Evolutionary conservation across 2,888 invertebrate genomes (phyloP), one percentile per base, ranked within the genome.

Genomic region (Podabrus alpinus): DNA sequence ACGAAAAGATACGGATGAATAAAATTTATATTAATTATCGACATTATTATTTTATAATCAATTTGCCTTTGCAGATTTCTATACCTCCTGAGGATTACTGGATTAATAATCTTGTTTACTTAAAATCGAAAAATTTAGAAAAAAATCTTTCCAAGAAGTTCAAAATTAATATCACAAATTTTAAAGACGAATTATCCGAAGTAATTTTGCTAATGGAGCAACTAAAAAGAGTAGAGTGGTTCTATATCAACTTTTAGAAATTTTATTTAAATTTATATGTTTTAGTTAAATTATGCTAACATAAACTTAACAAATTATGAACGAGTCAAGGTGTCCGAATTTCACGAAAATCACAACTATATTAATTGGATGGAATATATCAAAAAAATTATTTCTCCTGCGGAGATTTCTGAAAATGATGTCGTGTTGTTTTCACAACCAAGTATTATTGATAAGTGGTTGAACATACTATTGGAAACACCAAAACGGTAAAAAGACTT

Each of bases 341-440:
- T 83, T 7, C 77, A 80, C 17, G 74, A 80, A 29, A 76, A 73
- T 29, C 79, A 76, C 4, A 73, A 80, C 5, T 76, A 78, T 62
- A 76, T 83, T 9, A 74, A 81, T 60, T 85, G 85, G 85, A 15
- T 82, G 21, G 69, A 79, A 13, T 84, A 83, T 66, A 70, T 85
- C 9, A 79, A 73, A 59, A 79, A 83, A 25, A 73, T 85, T 10
- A 80, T 82, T 15, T 66, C 67, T 7, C 79, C 77, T 10, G 66
- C 81, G 15, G 21, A 73, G 29, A 62, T 84, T 11, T 78, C 71
- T 3, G 77, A 79, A 21, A 74, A 81, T 13, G 80, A 82, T 73
- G 19, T 59, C n/a, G 77, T 84, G 17, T 60, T 80, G 9, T 80
- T 83, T 61, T 75, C 79, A 17, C 77, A 76, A 10, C 76, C 79